phyloP scores from a whole-genome alignment of 1,140 invertebrate species.

The Polypedilum pembai region DNA sequence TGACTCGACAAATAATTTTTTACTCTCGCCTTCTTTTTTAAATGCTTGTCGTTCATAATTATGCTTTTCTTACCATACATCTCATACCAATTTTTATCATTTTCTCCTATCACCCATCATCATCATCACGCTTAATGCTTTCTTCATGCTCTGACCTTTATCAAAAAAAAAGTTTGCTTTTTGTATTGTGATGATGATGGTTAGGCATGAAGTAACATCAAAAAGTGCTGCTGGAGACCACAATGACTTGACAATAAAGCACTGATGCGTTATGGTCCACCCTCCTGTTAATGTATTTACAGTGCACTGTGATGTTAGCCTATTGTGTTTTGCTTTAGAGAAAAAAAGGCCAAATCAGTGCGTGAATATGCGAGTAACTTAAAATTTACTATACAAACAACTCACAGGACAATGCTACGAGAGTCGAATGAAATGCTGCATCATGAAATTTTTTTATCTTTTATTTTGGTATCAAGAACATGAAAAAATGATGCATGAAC shows the following conservation, averaged over 20 bases:
- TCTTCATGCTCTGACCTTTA: neutral
- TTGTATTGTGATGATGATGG: neutral
- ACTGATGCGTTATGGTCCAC: neutral
- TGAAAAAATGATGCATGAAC: no score
- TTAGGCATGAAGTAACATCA: neutral
- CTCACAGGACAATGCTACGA: no score
- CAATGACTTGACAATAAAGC: conserved; percentile 12
- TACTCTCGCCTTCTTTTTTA: neutral
- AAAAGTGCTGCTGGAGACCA: neutral
- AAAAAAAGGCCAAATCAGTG: no score
- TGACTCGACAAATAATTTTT: conserved; percentile 14
- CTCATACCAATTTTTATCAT: neutral
- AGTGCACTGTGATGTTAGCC: neutral
- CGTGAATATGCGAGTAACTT: no score
- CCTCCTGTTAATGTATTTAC: neutral
- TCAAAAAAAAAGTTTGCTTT: neutral
- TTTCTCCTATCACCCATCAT: neutral
- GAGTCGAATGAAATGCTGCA: no score
- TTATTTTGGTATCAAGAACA: no score
- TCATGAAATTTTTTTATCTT: no score
- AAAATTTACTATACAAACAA: no score
- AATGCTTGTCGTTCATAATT: conserved; percentile 5
- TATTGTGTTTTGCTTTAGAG: neutral
- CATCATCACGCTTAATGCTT: neutral
- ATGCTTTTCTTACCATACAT: neutral